These are phyloP conservation scores for Mermis nigrescens DNA, from an alignment of 2,888 invertebrate genomes.

Conservation along the genomic window DNA sequence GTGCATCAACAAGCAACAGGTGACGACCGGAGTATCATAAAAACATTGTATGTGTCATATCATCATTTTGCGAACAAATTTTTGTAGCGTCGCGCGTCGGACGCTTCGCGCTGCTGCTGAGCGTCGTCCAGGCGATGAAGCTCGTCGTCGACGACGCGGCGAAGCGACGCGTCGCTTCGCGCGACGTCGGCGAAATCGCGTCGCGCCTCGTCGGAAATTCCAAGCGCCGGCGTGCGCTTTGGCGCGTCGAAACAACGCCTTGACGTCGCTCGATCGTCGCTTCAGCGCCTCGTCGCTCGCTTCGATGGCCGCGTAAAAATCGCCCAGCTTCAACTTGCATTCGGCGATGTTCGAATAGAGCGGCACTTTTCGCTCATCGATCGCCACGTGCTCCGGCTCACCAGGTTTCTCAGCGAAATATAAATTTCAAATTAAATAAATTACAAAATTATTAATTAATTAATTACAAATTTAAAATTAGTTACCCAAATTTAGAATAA, in stretches of 20 bases:
- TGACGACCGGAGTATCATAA: too few relatives aligned
- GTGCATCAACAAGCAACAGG: too few relatives aligned
- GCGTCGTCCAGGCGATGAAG: constrained; percentile 46
- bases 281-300: constrained; percentile 70
- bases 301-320: constrained; percentile 74
- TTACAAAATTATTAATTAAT: too few relatives aligned
- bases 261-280: constrained; percentile 69
- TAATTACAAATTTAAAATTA: too few relatives aligned
- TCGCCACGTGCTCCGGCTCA: constrained; percentile 62
- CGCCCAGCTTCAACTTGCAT: constrained; percentile 60
- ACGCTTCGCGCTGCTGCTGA: neutral
- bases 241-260: constrained; percentile 68
- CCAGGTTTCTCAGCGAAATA: constrained; percentile 46
- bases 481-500: too few relatives aligned
- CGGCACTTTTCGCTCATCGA: constrained; percentile 64
- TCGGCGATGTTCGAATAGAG: constrained; percentile 72
- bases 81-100: neutral
- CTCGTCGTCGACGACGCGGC: constrained; percentile 48
- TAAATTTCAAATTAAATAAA: too few relatives aligned
- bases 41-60: too few relatives aligned
- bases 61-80: too few relatives aligned
- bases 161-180: constrained; percentile 50
- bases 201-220: constrained; percentile 47
- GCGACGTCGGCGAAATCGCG: constrained; percentile 47
- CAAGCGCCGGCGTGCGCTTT: constrained; percentile 77